These are phyloP conservation scores for Heteromormyrus szaboi DNA, from an alignment of 2,797 vertebrate genomes.

Conservation along the genomic window DNA sequence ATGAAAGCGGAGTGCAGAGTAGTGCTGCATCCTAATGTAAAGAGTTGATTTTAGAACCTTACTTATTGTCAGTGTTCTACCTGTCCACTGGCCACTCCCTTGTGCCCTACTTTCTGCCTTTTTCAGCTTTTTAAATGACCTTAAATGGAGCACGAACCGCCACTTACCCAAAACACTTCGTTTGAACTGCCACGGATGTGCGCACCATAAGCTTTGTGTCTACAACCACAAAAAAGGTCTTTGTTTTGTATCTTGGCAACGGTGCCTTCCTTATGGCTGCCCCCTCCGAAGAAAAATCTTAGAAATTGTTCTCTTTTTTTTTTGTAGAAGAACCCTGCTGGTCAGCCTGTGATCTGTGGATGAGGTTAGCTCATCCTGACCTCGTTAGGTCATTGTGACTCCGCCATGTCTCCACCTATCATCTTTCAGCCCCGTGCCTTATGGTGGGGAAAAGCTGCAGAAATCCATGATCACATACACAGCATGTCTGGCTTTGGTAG, in stretches of 20 bases:
- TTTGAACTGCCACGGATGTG: not conserved
- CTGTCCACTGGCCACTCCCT: not conserved
- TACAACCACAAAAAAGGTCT: not conserved
- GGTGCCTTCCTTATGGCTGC: not conserved
- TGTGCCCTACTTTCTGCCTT: not conserved
- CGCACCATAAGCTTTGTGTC: not conserved
- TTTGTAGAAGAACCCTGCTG: not conserved
- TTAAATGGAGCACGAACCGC: not conserved
- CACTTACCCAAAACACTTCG: not conserved
- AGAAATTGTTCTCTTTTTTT: not conserved
- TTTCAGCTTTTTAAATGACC: not conserved
- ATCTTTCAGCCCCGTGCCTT: not conserved
- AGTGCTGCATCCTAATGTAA: not conserved
- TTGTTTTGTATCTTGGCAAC: not conserved
- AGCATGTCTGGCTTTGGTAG: not conserved
- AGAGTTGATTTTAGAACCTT: not conserved
- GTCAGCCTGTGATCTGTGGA: not conserved
- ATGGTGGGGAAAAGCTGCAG: not conserved
- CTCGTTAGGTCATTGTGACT: not conserved
- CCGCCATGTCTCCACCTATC: not conserved
- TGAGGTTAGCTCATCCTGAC: slow-evolving; percentile 2
- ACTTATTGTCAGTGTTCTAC: not conserved
- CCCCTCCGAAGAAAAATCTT: not conserved
- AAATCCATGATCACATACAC: not conserved
- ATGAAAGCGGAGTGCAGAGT: not conserved